Evolutionary conservation across 2,113 vertebrate genomes (phyloP).

Genomic region (Psettodes erumei): DNA sequence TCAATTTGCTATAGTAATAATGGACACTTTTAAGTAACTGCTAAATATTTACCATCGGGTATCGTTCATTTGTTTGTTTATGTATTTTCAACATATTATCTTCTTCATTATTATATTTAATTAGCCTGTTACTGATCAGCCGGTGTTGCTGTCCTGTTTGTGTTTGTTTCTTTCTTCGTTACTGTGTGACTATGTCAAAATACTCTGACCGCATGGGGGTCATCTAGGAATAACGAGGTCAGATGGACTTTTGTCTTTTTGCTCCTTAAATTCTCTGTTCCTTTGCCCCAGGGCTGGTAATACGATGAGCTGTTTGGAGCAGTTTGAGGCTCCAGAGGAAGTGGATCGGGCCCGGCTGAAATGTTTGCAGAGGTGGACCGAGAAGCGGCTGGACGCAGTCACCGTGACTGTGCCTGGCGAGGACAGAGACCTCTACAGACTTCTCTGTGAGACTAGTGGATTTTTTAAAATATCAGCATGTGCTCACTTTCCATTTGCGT

Average conservation of each 20-base stretch:
- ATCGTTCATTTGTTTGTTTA: not conserved
- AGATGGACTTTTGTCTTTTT: not conserved
- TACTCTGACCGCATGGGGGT: too few species aligned
- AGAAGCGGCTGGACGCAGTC: slow-evolving; percentile 72
- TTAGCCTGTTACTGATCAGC: not conserved
- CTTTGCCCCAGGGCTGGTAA: slow-evolving; percentile 33
- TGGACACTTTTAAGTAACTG: not conserved
- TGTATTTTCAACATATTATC: not conserved
- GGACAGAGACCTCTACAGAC: slow-evolving; percentile 77
- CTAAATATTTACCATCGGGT: not conserved
- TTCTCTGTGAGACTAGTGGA: slow-evolving; percentile 75
- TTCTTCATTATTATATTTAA: not conserved
- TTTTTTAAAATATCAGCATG: not conserved
- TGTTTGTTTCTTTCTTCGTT: not conserved
- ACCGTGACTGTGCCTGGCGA: slow-evolving; percentile 64
- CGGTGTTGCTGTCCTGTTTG: not conserved
- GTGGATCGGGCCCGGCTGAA: slow-evolving; percentile 68
- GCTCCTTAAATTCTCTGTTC: not conserved
- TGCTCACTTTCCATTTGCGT: not conserved
- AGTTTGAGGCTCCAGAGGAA: slow-evolving; percentile 65
- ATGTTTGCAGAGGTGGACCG: slow-evolving; percentile 79
- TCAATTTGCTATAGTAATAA: too few species aligned
- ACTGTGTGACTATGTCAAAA: not conserved
- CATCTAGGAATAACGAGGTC: not conserved
- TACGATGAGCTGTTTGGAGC: slow-evolving; percentile 41